Conservation (phyloP, 1,140 invertebrate species). For the Neotoxoptera formosana region DNA sequence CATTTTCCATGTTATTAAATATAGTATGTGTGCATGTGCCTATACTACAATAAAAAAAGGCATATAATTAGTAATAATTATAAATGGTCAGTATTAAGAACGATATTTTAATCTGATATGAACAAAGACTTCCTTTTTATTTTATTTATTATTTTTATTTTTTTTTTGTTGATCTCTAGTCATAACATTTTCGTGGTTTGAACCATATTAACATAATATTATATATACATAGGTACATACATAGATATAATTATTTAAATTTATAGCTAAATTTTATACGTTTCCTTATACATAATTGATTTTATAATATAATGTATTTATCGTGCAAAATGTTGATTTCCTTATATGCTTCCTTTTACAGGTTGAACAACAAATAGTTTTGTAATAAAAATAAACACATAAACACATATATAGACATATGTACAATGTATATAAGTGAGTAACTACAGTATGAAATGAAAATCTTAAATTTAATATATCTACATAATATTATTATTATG, state of each 20-base stretch:
- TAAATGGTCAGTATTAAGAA: conserved; percentile 44
- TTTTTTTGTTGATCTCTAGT: conserved; percentile 48
- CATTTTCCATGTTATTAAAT: conserved; percentile 41
- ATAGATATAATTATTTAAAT: conserved; percentile 39
- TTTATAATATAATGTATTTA: conserved; percentile 48
- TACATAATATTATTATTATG: neutral
- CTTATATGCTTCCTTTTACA: neutral
- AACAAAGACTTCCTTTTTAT: conserved; percentile 52
- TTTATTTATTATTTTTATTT: neutral
- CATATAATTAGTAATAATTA: conserved; percentile 24
- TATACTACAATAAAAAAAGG: neutral
- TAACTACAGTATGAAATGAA: neutral
- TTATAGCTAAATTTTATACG: conserved; percentile 27
- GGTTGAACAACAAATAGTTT: neutral
- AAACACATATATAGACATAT: neutral
- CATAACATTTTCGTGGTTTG: conserved; percentile 25
- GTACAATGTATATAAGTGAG: neutral
- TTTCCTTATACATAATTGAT: conserved; percentile 27
- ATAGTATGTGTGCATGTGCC: conserved; percentile 12
- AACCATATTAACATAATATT: neutral
- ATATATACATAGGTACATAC: neutral
- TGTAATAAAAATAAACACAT: neutral
- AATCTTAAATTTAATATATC: no score
- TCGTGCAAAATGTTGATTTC: neutral
- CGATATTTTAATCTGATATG: conserved; percentile 37